Evolutionary conservation across 2,797 vertebrate species (phyloP).

Genomic region (Hydrolagus colliei): DNA sequence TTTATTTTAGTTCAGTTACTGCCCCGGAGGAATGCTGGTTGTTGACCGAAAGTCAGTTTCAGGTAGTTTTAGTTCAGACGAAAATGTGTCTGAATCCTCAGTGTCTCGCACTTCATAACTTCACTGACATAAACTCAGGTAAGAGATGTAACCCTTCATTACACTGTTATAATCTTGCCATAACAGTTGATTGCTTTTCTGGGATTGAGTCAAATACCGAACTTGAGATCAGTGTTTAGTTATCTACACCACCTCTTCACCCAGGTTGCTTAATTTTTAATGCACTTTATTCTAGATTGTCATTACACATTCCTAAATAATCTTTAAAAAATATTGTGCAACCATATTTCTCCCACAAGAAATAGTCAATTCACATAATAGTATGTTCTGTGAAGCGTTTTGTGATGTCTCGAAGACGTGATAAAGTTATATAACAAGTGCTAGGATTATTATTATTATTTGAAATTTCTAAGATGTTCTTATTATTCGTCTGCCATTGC

Average conservation of each 20-base stretch:
- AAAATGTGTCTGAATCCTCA: slow-evolving; percentile 83
- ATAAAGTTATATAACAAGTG: too few species aligned
- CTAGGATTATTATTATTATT: too few species aligned
- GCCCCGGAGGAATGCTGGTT: slow-evolving; percentile 90
- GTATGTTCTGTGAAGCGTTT: too few species aligned
- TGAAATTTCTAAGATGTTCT: neutral
- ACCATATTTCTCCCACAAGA: too few species aligned
- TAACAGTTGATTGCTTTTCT: neutral
- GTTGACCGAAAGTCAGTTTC: slow-evolving; percentile 76
- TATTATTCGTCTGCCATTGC: neutral
- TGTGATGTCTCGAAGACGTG: too few species aligned
- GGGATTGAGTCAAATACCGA: neutral
- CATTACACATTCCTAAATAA: too few species aligned
- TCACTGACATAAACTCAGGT: slow-evolving; percentile 90
- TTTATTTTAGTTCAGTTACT: slow-evolving; percentile 65
- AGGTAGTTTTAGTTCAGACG: slow-evolving; percentile 77
- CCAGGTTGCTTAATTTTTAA: neutral
- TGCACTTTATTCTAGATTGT: neutral
- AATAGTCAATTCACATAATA: too few species aligned
- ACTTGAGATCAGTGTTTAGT: neutral
- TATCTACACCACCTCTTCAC: neutral
- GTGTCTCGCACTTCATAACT: slow-evolving; percentile 91
- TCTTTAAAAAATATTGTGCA: too few species aligned
- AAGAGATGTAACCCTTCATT: slow-evolving; percentile 32
- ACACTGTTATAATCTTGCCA: neutral